phyloP scores from a whole-genome alignment of 2,113 vertebrate species.

The Passerina amoena region DNA sequence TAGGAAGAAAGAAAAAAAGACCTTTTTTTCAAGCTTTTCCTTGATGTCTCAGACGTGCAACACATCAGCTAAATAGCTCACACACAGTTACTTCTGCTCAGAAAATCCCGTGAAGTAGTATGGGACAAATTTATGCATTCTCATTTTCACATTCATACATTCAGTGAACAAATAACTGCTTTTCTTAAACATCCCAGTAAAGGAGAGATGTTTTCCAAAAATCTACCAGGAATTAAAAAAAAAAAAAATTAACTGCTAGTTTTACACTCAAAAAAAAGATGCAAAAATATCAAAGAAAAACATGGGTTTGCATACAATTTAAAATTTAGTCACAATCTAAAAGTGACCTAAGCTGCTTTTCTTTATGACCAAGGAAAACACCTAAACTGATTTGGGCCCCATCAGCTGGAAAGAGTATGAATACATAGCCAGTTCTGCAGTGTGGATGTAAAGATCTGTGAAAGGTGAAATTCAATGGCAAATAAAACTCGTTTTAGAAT shows the following conservation, averaged over 20 bases:
- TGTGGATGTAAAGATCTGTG: background rate
- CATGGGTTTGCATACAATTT: background rate
- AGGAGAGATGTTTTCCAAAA: conserved; percentile 17
- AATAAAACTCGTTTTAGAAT: background rate
- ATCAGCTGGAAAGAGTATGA: background rate
- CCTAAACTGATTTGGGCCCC: background rate
- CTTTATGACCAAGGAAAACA: background rate
- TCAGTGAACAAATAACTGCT: conserved; percentile 12
- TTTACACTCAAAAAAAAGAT: background rate
- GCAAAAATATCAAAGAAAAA: conserved; percentile 28
- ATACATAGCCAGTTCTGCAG: background rate
- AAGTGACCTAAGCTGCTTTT: background rate
- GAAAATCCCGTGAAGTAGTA: accelerated
- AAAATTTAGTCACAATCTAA: background rate
- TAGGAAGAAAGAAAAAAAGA: background rate
- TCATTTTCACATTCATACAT: conserved; percentile 48
- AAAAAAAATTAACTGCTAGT: background rate
- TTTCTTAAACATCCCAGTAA: background rate
- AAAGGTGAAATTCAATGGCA: background rate
- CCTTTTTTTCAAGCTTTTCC: background rate
- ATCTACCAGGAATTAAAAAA: background rate
- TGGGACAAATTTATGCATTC: background rate
- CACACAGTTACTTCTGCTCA: background rate
- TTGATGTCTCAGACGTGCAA: background rate
- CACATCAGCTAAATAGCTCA: background rate